A percentile compares a stretch with the other conserved stretches of the same genome.
Evolutionary conservation across 2,797 vertebrate genomes (phyloP).

Genomic region (Danionella dracula): DNA sequence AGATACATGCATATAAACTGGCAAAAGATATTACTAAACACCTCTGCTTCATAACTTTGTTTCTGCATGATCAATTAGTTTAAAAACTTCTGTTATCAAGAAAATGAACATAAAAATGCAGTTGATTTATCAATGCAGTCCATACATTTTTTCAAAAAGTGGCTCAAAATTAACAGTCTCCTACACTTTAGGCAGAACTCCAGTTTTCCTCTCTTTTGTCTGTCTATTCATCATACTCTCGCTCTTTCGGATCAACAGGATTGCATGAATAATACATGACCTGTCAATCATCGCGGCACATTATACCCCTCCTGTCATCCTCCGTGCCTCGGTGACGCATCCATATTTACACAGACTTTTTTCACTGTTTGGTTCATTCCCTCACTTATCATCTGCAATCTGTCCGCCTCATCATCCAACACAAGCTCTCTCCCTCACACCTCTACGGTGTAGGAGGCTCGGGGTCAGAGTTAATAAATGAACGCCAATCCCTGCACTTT

Average conservation of each 20-base stretch:
- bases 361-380: slow-evolving; percentile 25
- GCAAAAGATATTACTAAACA: no score
- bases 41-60: no score
- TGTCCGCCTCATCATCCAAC: neutral
- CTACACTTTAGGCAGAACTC: neutral
- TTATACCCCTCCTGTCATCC: slow-evolving; percentile 49
- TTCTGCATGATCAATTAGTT: no score
- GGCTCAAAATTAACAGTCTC: neutral
- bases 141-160: neutral
- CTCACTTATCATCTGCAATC: slow-evolving; percentile 17
- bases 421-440: slow-evolving; percentile 3
- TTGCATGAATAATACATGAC: slow-evolving; percentile 44
- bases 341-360: slow-evolving; percentile 36
- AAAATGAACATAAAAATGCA: neutral
- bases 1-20: no score
- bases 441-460: neutral
- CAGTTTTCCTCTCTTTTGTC: slow-evolving; percentile 2
- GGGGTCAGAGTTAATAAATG: neutral
- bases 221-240: slow-evolving; percentile 13
- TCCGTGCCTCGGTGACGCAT: slow-evolving; percentile 52
- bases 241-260: slow-evolving; percentile 39
- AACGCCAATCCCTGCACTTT: neutral
- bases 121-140: neutral
- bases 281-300: slow-evolving; percentile 52
- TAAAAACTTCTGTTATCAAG: no score